phyloP scores from a whole-genome alignment of 2,888 invertebrate genomes.

The Slavum lentiscoides region DNA sequence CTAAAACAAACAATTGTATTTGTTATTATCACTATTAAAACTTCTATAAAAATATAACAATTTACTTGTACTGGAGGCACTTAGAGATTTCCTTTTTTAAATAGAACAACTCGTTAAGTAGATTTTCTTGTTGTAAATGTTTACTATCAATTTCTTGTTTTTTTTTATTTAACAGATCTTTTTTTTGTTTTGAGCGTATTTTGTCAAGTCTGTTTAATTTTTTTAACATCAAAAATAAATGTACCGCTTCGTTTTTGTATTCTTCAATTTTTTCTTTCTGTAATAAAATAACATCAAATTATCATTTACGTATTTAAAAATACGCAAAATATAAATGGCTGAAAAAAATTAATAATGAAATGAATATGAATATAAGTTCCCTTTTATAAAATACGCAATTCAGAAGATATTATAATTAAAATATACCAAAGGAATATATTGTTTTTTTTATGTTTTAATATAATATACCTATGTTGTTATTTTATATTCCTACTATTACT shows the following conservation, averaged over 20 bases:
- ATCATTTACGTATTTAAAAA: neutral
- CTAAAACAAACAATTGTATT: slow-evolving; percentile 60
- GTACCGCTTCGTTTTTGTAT: slow-evolving; percentile 72
- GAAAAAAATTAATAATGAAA: too few relatives aligned
- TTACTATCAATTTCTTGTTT: slow-evolving; percentile 88
- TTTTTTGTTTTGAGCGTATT: slow-evolving; percentile 78
- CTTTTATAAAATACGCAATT: too few relatives aligned
- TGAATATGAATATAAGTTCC: too few relatives aligned
- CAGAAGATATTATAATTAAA: too few relatives aligned
- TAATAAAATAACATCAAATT: slow-evolving; percentile 34
- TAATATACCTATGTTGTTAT: too few relatives aligned
- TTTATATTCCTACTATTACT: too few relatives aligned
- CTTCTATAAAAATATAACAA: slow-evolving; percentile 56
- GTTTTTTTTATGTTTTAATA: too few relatives aligned
- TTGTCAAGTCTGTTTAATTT: slow-evolving; percentile 90
- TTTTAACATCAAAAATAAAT: slow-evolving; percentile 80
- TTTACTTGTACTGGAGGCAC: slow-evolving; percentile 86
- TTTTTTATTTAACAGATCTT: slow-evolving; percentile 79
- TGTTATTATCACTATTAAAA: slow-evolving; percentile 8
- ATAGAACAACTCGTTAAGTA: slow-evolving; percentile 91
- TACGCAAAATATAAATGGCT: too few relatives aligned
- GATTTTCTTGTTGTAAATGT: slow-evolving; percentile 87
- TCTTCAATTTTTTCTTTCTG: slow-evolving; percentile 62
- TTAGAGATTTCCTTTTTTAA: slow-evolving; percentile 92
- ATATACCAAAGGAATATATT: too few relatives aligned